Conservation (phyloP, 2,888 invertebrate species). For the Dynastes maya region DNA sequence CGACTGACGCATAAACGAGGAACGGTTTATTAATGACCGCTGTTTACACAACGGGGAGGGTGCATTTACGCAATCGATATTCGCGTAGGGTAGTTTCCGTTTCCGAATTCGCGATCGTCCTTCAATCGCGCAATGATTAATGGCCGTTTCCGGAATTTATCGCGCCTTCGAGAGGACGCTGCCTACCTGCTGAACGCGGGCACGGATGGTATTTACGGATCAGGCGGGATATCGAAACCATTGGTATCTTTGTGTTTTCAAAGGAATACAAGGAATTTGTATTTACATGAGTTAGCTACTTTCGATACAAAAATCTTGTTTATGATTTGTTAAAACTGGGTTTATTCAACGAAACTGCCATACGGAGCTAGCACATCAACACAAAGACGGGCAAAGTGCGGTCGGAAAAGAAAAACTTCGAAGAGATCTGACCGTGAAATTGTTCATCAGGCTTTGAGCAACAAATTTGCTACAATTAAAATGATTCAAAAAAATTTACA, state of each 20-base stretch:
- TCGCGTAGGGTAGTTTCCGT: conserved; percentile 29
- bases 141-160: conserved; percentile 30
- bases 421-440: no score
- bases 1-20: neutral
- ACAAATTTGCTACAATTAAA: no score
- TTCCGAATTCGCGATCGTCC: conserved; percentile 32
- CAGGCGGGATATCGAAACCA: neutral
- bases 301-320: no score
- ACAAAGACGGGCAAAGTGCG: no score
- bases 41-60: conserved; percentile 33
- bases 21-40: conserved; percentile 33
- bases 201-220: neutral
- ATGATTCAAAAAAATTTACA: no score
- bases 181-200: neutral
- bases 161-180: conserved; percentile 23
- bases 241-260: neutral
- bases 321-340: no score
- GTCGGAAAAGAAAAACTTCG: no score
- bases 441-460: no score
- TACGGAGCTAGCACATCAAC: no score
- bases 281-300: neutral
- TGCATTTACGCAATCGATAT: conserved; percentile 37
- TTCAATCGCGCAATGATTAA: conserved; percentile 38
- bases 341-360: no score
- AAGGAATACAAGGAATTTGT: neutral